These are phyloP conservation scores for Tuberolachnus salignus DNA, from an alignment of 2,888 invertebrate genomes.

Conservation along the genomic window DNA sequence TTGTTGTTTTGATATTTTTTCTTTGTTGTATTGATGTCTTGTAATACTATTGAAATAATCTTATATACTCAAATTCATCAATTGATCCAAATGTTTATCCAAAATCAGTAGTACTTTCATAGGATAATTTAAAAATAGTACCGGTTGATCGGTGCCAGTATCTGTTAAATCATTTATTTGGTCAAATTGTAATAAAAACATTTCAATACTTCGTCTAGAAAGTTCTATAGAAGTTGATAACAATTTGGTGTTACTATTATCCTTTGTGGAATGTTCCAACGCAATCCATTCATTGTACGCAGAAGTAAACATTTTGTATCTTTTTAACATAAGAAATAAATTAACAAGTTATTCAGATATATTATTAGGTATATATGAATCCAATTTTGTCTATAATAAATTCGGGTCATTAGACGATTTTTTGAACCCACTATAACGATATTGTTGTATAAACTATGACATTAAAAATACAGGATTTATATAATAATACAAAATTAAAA, in stretches of 20 bases:
- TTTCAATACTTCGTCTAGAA: background rate
- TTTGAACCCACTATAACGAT: no score
- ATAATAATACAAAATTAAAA: no score
- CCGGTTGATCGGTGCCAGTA: background rate
- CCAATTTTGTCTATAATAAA: no score
- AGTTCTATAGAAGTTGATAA: background rate
- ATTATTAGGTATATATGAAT: no score
- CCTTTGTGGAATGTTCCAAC: background rate
- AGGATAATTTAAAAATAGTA: background rate
- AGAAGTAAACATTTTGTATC: background rate
- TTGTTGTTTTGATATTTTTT: background rate
- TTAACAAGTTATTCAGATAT: no score
- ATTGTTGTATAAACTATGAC: no score
- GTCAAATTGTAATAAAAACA: background rate
- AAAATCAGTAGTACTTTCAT: background rate
- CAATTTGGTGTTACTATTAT: background rate
- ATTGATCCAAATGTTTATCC: background rate
- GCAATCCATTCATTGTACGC: background rate
- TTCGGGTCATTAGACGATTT: no score
- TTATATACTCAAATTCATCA: background rate
- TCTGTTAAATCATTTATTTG: background rate
- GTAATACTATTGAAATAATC: background rate
- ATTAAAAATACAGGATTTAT: no score
- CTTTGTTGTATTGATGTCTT: background rate
- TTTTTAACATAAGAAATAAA: no score